Percentiles rank a stretch among this genome's conserved stretches.
phyloP scores from a whole-genome alignment of 2,888 invertebrate species.

The Volucella inanis region DNA sequence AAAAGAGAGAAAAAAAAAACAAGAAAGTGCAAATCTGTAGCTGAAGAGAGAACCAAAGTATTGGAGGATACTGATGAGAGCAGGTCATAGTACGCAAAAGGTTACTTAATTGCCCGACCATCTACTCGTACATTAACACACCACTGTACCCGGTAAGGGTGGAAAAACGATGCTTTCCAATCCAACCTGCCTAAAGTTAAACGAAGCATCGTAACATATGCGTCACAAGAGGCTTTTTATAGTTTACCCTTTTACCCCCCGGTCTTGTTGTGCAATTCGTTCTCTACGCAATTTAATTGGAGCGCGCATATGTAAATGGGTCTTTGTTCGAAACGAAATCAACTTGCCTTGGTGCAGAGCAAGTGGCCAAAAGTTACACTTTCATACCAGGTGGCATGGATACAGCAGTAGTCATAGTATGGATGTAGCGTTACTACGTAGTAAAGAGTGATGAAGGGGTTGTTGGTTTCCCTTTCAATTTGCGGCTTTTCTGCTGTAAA shows the following conservation, averaged over 20 bases:
- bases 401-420: not conserved
- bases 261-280: not conserved
- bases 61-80: constrained; percentile 18
- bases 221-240: constrained; percentile 61
- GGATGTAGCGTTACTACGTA: not conserved
- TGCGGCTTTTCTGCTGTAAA: constrained; percentile 4
- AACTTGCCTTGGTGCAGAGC: constrained; percentile 1
- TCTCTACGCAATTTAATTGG: constrained; percentile 62
- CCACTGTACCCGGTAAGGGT: not conserved
- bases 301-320: constrained; percentile 67
- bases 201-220: constrained; percentile 67
- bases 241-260: constrained; percentile 6
- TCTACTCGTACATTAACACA: constrained; percentile 18
- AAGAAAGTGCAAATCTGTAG: constrained; percentile 22
- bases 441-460: not conserved
- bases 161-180: constrained; percentile 27
- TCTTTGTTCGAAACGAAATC: constrained; percentile 27
- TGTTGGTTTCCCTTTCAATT: constrained; percentile 22
- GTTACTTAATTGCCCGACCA: constrained; percentile 63
- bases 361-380: constrained; percentile 60
- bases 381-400: constrained; percentile 10
- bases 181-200: constrained; percentile 37
- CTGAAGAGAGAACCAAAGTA: constrained; percentile 39
- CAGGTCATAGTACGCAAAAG: constrained; percentile 69
- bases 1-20: constrained; percentile 17